phyloP scores from a whole-genome alignment of 2,797 vertebrate species.

The Ceyx erithaca region DNA sequence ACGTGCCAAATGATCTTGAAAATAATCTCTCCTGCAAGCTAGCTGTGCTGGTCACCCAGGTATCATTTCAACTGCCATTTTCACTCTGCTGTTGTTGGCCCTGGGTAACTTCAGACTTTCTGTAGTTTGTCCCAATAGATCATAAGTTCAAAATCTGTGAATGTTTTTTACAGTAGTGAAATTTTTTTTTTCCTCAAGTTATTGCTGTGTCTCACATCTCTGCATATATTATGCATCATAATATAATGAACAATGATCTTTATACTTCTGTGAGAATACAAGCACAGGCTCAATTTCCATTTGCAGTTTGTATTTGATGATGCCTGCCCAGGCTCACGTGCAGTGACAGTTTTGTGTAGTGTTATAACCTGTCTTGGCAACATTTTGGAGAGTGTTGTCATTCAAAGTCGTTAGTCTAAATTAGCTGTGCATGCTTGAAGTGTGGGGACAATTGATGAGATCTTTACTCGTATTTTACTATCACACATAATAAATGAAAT shows the following conservation, averaged over 20 bases:
- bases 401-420: constrained; percentile 26
- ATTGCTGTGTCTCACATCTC: background rate
- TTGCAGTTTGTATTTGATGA: background rate
- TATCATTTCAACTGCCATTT: constrained; percentile 21
- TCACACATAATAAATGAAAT: background rate
- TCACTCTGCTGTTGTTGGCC: background rate
- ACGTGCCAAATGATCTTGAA: constrained; percentile 62
- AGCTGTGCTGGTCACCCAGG: constrained; percentile 3
- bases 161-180: background rate
- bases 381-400: background rate
- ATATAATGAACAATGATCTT: background rate
- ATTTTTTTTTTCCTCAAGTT: background rate
- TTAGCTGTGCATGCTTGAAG: background rate
- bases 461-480: background rate
- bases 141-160: background rate
- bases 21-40: constrained; percentile 31
- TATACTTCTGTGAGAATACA: background rate
- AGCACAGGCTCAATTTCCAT: background rate
- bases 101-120: background rate
- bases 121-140: background rate
- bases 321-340: rapidly evolving
- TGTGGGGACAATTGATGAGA: background rate
- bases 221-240: background rate
- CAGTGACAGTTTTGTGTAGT: background rate
- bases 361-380: background rate